Evolutionary conservation across 2,113 vertebrate species (phyloP).

Genomic region (Pyrgilauda ruficollis): DNA sequence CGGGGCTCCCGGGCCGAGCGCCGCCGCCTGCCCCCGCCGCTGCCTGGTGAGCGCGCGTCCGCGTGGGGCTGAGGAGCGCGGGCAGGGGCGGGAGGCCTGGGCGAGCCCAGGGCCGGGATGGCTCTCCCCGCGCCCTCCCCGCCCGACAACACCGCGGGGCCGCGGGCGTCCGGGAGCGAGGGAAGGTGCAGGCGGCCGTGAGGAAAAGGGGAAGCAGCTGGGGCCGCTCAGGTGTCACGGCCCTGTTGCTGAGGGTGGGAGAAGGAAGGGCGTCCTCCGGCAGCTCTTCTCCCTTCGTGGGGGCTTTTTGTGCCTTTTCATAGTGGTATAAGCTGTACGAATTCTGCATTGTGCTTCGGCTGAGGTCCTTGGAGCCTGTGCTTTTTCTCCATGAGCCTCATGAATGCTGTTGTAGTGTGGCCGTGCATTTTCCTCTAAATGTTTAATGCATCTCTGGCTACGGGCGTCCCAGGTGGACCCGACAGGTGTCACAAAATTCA

Average conservation of each 20-base stretch:
- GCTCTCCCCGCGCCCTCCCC: background rate
- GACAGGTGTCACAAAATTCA: background rate
- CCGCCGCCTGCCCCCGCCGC: background rate
- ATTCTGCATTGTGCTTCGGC: background rate
- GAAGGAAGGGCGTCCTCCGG: background rate
- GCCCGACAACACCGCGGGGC: background rate
- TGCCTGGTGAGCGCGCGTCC: background rate
- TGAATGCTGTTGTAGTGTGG: background rate
- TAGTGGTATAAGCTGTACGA: accelerated
- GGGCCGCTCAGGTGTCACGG: background rate
- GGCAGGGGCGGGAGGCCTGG: background rate
- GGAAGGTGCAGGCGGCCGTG: background rate
- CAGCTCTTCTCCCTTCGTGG: background rate
- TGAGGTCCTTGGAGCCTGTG: background rate
- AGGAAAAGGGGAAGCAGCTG: background rate
- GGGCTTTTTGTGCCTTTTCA: background rate
- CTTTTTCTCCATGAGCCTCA: background rate
- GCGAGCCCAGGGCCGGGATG: background rate
- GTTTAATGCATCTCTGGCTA: background rate
- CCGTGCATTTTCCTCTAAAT: background rate
- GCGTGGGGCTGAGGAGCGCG: background rate
- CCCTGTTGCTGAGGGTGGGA: background rate
- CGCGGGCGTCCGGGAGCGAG: background rate
- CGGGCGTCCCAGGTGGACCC: background rate
- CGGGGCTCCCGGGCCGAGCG: background rate